These are phyloP conservation scores for Stylophora pistillata DNA, from an alignment of 64 coral and sea anemone species.

Conservation along the genomic window DNA sequence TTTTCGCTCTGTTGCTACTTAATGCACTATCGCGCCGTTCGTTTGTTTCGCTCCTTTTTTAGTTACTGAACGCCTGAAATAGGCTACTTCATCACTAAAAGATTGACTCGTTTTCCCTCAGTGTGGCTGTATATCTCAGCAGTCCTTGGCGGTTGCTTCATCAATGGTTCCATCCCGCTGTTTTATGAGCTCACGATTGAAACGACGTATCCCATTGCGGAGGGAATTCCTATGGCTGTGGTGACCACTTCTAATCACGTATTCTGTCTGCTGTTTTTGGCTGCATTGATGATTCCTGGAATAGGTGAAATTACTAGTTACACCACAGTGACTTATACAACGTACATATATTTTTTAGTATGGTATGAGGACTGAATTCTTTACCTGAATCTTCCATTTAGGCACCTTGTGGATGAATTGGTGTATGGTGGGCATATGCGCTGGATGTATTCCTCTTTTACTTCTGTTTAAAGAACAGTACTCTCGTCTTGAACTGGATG, in stretches of 20 bases:
- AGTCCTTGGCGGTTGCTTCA: slow-evolving; percentile 88
- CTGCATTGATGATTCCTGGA: slow-evolving; percentile 77
- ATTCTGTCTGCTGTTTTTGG: slow-evolving; percentile 80
- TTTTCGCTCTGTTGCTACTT: too few relatives aligned
- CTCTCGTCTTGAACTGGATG: slow-evolving; percentile 68
- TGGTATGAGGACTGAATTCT: background rate
- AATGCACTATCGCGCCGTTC: too few relatives aligned
- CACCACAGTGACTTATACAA: too few relatives aligned
- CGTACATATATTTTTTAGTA: too few relatives aligned
- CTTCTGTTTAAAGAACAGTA: slow-evolving; percentile 81
- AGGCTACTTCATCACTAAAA: too few relatives aligned
- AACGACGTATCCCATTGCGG: slow-evolving; percentile 86
- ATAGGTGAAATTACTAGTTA: slow-evolving; percentile 56
- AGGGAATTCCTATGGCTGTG: slow-evolving; percentile 88
- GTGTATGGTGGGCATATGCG: slow-evolving; percentile 85
- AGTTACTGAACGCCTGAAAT: too few relatives aligned
- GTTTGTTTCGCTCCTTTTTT: too few relatives aligned
- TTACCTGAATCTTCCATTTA: background rate
- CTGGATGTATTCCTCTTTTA: slow-evolving; percentile 74
- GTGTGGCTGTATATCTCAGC: slow-evolving; percentile 90
- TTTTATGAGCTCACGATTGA: slow-evolving; percentile 88
- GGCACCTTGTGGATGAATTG: slow-evolving; percentile 97
- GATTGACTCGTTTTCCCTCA: background rate
- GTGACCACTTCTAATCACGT: slow-evolving; percentile 91
- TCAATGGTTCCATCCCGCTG: slow-evolving; percentile 89